Conservation (phyloP, 1,140 invertebrate genomes). For the Monomorium pharaonis region DNA sequence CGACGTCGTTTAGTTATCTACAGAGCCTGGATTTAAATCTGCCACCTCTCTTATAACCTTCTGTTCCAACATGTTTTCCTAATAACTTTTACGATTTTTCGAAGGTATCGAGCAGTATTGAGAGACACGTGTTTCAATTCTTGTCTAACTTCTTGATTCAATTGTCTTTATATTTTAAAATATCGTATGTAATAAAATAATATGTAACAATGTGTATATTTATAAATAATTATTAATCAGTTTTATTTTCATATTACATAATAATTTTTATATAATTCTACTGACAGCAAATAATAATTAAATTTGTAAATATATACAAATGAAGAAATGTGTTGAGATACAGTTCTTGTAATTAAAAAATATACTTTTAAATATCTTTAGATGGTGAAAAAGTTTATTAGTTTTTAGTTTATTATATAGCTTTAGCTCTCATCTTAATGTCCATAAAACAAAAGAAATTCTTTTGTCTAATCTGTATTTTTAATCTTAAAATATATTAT, state of each 20-base stretch:
- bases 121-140: neutral
- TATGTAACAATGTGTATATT: neutral
- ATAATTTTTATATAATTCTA: neutral
- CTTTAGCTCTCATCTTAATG: neutral
- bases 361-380: neutral
- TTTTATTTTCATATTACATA: neutral
- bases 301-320: neutral
- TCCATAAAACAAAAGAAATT: neutral
- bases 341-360: neutral
- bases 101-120: neutral
- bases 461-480: no score
- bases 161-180: neutral
- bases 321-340: neutral
- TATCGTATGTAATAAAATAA: neutral
- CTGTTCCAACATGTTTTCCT: neutral
- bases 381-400: neutral
- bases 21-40: neutral
- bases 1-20: neutral
- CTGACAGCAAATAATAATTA: neutral
- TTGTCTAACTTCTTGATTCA: neutral
- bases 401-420: no score
- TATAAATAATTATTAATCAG: neutral
- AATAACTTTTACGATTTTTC: constrained; percentile 16
- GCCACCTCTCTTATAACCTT: neutral
- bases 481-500: no score